These are phyloP conservation scores for Parnassius smintheus DNA, from an alignment of 2,888 invertebrate genomes.

Conservation along the genomic window DNA sequence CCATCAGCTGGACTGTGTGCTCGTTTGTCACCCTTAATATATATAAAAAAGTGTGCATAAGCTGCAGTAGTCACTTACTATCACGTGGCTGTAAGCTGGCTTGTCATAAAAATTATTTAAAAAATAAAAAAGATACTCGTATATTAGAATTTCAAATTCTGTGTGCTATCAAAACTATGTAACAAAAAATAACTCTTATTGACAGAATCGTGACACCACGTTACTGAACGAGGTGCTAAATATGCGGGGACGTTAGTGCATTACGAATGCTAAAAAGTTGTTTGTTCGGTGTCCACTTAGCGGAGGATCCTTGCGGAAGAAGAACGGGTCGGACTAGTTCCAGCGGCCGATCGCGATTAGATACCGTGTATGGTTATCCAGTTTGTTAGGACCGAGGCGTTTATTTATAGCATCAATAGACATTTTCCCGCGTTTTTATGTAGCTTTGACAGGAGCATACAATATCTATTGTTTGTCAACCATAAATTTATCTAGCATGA, in stretches of 20 bases:
- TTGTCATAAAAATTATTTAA: too few species aligned
- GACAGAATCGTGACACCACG: slow-evolving; percentile 5
- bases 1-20: too few species aligned
- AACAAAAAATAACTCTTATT: neutral
- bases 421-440: too few species aligned
- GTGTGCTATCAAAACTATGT: neutral
- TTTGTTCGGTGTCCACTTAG: slow-evolving; percentile 49
- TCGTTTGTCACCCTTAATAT: too few species aligned
- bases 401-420: neutral
- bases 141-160: neutral
- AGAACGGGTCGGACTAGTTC: slow-evolving; percentile 55
- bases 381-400: slow-evolving; percentile 17
- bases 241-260: slow-evolving; percentile 11
- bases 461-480: too few species aligned
- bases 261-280: slow-evolving; percentile 32
- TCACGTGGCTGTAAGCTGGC: too few species aligned
- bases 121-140: too few species aligned
- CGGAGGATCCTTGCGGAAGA: slow-evolving; percentile 56
- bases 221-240: slow-evolving; percentile 10
- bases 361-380: slow-evolving; percentile 29
- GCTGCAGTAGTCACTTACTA: too few species aligned
- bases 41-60: too few species aligned
- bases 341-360: slow-evolving; percentile 30
- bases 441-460: too few species aligned
- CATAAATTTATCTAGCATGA: too few species aligned